Base-by-base conservation (phyloP, 1,140 invertebrate species). In the Drosophila kikkawai region DNA sequence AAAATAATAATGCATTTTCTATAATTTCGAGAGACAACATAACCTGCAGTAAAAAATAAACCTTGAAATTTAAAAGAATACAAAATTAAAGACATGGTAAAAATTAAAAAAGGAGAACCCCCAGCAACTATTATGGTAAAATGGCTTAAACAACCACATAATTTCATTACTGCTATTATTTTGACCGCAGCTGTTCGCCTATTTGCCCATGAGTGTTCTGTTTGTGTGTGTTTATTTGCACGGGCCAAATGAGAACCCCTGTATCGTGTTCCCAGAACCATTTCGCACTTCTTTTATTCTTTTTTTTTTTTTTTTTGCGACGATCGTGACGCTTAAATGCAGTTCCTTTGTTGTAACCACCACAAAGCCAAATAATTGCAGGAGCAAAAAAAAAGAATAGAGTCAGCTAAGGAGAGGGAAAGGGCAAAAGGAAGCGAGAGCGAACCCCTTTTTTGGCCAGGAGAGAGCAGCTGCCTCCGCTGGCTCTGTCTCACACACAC, bases 321-420 rank as follows among this genome's bases (percentile, higher is more conserved):
- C 39, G 70, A 74, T 74, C 70, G 70, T 73, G 70, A 59, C 67
- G 70, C 19, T 51, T 44, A 39, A 60, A 73, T 74, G 70, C 70
- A 73, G 29, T 73, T 73, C 67, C 55, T 74, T 74, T 74, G 70
- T 74, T 74, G 68, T 73, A 74, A 73, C 67, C 67, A 70, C 67
- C 36, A 73, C 67, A 73, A 73, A 73, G 70, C 53, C 67, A 60
- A 67, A 73, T 73, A 73, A 73, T 73, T 73, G 70, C 70, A 60
- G 56, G 39, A 48, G 29, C 37, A 69, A 70, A 37, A 68, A 61
- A 51, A 37, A 36, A 70, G 60, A 67, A 70, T 70, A 70, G 58
- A 67, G 66, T 44, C 47, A n/a, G 37, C 37, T 26, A 48, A 45
- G 63, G 47, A 66, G 61, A 44, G 58, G 32, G 29, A 13, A 34